These are phyloP conservation scores for Buphagus erythrorhynchus DNA, from an alignment of 2,797 vertebrate genomes.

Conservation along the genomic window DNA sequence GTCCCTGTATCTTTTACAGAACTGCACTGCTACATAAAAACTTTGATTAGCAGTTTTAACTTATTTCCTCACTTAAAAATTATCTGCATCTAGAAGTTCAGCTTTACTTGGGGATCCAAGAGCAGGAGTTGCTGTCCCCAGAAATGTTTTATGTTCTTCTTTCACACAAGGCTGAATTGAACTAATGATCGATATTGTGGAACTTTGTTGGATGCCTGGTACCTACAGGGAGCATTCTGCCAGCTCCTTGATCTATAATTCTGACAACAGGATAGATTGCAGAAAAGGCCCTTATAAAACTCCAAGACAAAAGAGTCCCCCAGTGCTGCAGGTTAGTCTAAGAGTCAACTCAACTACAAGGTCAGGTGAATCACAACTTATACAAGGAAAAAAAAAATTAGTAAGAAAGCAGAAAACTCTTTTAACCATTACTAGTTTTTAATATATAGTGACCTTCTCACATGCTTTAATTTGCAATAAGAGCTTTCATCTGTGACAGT, in stretches of 20 bases:
- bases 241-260: constrained; percentile 34
- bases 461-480: background rate
- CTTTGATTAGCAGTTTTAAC: background rate
- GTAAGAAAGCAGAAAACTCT: background rate
- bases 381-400: background rate
- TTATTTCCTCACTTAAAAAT: background rate
- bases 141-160: constrained; percentile 31
- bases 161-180: constrained; percentile 17
- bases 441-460: background rate
- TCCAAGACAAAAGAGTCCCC: background rate
- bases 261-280: constrained; percentile 24
- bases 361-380: background rate
- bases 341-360: constrained; percentile 2
- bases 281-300: background rate
- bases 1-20: background rate
- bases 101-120: background rate
- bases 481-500: background rate
- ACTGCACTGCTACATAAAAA: background rate
- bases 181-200: constrained; percentile 11
- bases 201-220: constrained; percentile 2
- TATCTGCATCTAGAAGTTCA: background rate
- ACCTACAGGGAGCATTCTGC: constrained; percentile 31
- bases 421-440: background rate
- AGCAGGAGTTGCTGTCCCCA: background rate
- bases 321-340: background rate